Evolutionary conservation across 1,140 invertebrate genomes (phyloP).

Genomic region (Nasonia longicornis): DNA sequence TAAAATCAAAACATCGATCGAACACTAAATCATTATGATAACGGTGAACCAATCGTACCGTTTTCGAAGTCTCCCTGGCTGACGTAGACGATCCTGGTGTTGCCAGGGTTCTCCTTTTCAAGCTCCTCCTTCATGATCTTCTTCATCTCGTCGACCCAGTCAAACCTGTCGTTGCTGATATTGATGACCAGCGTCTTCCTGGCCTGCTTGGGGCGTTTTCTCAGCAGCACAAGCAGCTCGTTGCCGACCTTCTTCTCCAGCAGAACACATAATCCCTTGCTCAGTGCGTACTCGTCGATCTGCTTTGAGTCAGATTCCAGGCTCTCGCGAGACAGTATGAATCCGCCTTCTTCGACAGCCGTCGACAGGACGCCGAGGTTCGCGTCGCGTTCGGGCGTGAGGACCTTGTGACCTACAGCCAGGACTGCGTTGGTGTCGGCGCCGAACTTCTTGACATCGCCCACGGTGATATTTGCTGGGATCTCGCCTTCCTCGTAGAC

Average conservation of each 20-base stretch:
- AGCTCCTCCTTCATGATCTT: slow-evolving; percentile 70
- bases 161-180: slow-evolving; percentile 63
- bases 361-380: slow-evolving; percentile 55
- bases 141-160: slow-evolving; percentile 70
- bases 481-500: slow-evolving; percentile 69
- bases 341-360: slow-evolving; percentile 65
- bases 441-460: slow-evolving; percentile 72
- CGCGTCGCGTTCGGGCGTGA: slow-evolving; percentile 46
- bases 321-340: slow-evolving; percentile 66
- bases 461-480: slow-evolving; percentile 71
- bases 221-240: slow-evolving; percentile 59
- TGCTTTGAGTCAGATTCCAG: slow-evolving; percentile 53
- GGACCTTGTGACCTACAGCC: slow-evolving; percentile 65
- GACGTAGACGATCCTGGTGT: slow-evolving; percentile 69
- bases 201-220: slow-evolving; percentile 55
- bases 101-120: slow-evolving; percentile 42
- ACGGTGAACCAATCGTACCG: slow-evolving; percentile 66
- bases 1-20: background rate
- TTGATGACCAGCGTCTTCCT: slow-evolving; percentile 52
- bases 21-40: background rate
- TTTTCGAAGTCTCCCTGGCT: slow-evolving; percentile 73
- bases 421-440: slow-evolving; percentile 72
- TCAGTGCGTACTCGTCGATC: background rate
- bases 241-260: slow-evolving; percentile 58
- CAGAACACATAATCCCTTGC: slow-evolving; percentile 54